Base-by-base conservation (phyloP, 2,113 vertebrate genomes). In the Amia ocellicauda region DNA sequence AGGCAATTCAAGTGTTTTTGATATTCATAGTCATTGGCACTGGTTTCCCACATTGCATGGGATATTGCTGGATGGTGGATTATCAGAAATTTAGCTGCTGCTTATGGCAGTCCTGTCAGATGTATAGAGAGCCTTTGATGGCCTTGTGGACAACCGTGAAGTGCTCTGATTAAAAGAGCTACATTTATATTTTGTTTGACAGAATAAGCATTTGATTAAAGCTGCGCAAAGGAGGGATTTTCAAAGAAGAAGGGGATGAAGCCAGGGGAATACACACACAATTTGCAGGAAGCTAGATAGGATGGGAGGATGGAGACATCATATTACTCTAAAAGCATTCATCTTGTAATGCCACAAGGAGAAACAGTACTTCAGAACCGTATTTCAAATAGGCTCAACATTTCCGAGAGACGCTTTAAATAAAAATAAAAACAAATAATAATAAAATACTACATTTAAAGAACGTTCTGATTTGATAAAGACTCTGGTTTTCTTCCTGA, bases 141-240 rank as follows among this genome's bases (percentile, higher is more conserved):
- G 14, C 29, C 3, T 14, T 3, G 26, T 17, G 29, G 54, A 57
- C 54, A 57, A 57, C 9, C 54, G 14, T 57, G 54, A 28, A 57
- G 19, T 9, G 14, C 17, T 28, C 24, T 36, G 26, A 29, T 57
- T 57, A 57, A 19, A 16, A 19, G 54, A 36, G 26, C 54, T 57
- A 28, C 17, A 57, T 57, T 57, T 57, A 57, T 57, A 57, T 57
- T 57, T 57, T 3, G 17, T 28, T 36, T 57, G 23, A 57, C 29
- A 28, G 54, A 28, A 57, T 57, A 28, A 57, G 54, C 54, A 16
- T 28, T 19, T 57, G 54, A 57, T 57, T 57, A 28, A 14, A 28
- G 54, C 7, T 8, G 54, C 14, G 27, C 17, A 9, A 20, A 14
- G 20, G 53, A 17, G 9, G 53, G 20, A 55, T 55, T 55, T 55